Base-by-base conservation (phyloP, 2,797 vertebrate species). In the Cyprinodon diabolis region DNA sequence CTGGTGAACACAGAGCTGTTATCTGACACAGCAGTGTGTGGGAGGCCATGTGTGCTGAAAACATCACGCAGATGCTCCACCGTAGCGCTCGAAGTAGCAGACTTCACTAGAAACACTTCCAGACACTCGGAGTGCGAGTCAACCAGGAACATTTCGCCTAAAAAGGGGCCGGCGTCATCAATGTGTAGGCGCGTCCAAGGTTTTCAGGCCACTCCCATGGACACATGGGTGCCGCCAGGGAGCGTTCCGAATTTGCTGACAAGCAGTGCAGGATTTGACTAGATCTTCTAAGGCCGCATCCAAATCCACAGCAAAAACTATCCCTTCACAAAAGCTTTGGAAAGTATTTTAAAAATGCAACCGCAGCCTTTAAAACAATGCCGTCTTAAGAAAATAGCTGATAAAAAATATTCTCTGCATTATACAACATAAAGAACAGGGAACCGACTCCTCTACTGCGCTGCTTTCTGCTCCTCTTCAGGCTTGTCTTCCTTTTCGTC, bases 361-460 rank as follows among this genome's bases (percentile, higher is more conserved):
- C 90, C 77, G 82, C 83, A 91, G 95, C 94, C 95, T 95, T 96
- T 97, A 97, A 98, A 97, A 97, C 96, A 95, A 94, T 93, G 95
- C 92, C 92, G 95, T 89, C 82, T 88, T 97, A 97, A 97, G 96
- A 98, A 98, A 99, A 97, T 97, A 96, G 95, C 2, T 95, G 90
- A 95, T 97, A 98, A 97, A 97, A 98, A 99, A 97, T 97, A 96
- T 97, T 96, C 96, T 99, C 97, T 99, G 97, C 96, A 97, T 97
- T 97, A 94, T 97, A 97, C 96, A 98, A 96, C 94, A 95, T 96
- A 55, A 94, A 94, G 93, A 94, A 92, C 85, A 89, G 92, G 93
- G 93, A 93, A 65, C 21, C 40, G 23, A 91, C 92, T 86, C 84
- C 91, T 91, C 87, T 97, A 97, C 76, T 97, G 92, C 79, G 95